These are phyloP conservation scores for Neomicropteryx cornuta DNA, from an alignment of 1,140 invertebrate genomes.

Conservation along the genomic window DNA sequence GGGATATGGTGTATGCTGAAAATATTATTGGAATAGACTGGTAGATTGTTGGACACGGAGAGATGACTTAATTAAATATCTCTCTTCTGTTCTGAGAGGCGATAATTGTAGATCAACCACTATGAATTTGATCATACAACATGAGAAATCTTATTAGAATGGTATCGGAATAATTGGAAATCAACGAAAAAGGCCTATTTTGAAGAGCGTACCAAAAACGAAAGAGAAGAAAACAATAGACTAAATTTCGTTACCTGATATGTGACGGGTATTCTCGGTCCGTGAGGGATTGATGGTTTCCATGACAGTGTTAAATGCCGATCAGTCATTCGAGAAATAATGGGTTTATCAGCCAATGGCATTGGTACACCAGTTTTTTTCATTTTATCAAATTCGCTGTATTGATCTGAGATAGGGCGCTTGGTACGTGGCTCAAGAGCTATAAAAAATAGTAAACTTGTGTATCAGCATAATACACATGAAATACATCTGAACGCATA, in stretches of 20 bases:
- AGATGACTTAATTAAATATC: too few species aligned
- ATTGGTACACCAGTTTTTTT: conserved; percentile 68
- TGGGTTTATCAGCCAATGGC: conserved; percentile 75
- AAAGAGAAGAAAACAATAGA: too few species aligned
- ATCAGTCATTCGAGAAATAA: conserved; percentile 81
- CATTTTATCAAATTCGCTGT: conserved; percentile 74
- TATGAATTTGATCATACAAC: too few species aligned
- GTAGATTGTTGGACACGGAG: too few species aligned
- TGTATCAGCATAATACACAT: conserved; percentile 3
- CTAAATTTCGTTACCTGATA: conserved; percentile 65
- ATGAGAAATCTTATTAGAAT: too few species aligned
- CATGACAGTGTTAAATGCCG: conserved; percentile 76
- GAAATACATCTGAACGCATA: not conserved
- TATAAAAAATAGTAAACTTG: conserved; percentile 24
- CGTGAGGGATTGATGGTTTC: conserved; percentile 78
- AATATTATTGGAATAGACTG: too few species aligned
- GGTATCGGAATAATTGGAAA: too few species aligned
- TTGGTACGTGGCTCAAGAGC: conserved; percentile 58
- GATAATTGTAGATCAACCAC: too few species aligned
- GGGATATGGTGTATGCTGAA: too few species aligned
- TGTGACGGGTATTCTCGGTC: conserved; percentile 72
- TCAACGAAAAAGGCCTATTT: too few species aligned
- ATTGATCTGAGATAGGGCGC: conserved; percentile 66
- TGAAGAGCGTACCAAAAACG: too few species aligned
- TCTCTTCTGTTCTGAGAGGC: too few species aligned